phyloP scores from a whole-genome alignment of 2,797 vertebrate species.

The Allobates femoralis region DNA sequence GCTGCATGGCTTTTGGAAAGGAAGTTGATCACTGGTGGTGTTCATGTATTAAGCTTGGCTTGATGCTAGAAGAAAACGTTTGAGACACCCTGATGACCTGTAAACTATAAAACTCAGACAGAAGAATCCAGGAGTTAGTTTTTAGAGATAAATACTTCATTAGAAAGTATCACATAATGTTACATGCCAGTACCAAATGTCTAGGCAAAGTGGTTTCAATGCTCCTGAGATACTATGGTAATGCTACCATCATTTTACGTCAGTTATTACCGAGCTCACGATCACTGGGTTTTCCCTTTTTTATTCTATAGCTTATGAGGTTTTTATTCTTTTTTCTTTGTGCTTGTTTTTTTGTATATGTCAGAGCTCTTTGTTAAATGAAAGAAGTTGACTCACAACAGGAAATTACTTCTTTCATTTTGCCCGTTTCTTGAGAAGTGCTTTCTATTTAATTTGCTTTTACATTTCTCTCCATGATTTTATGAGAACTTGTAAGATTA shows the following conservation, averaged over 20 bases:
- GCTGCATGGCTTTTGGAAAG: too few relatives aligned
- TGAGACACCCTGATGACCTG: too few relatives aligned
- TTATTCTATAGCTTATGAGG: not conserved
- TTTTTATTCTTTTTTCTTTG: not conserved
- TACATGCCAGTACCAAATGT: too few relatives aligned
- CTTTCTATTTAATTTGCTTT: not conserved
- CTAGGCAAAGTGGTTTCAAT: too few relatives aligned
- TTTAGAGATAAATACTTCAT: too few relatives aligned
- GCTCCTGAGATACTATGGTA: not conserved
- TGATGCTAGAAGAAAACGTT: too few relatives aligned
- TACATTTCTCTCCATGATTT: not conserved
- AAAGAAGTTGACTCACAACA: not conserved
- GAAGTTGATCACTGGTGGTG: too few relatives aligned
- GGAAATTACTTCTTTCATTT: not conserved
- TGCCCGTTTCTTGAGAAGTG: not conserved
- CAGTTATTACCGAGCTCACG: not conserved
- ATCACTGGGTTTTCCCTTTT: not conserved
- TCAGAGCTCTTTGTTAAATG: not conserved
- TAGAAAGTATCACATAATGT: too few relatives aligned
- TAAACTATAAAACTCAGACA: too few relatives aligned
- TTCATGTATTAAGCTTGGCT: too few relatives aligned
- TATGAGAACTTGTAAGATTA: not conserved
- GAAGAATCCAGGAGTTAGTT: too few relatives aligned
- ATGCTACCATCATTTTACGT: not conserved
- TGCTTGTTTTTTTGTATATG: not conserved